Percentiles rank a stretch among this genome's conserved stretches.
phyloP scores from a whole-genome alignment of 2,888 invertebrate genomes.

The Seira musarum region DNA sequence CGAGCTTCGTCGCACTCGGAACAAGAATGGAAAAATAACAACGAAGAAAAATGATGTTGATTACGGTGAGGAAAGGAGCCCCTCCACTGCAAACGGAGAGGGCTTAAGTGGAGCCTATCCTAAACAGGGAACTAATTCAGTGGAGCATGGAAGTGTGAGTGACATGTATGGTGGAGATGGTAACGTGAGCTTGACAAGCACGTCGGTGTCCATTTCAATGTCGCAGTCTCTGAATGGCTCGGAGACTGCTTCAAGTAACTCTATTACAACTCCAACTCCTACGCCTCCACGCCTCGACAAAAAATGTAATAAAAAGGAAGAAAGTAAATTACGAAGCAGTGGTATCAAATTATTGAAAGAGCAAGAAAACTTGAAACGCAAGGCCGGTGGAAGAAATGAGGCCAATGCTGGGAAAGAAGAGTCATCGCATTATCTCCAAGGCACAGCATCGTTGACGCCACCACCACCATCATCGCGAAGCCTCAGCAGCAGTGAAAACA shows the following conservation, averaged over 20 bases:
- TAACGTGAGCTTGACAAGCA: constrained; percentile 54
- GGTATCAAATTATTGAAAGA: constrained; percentile 66
- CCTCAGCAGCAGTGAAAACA: constrained; percentile 39
- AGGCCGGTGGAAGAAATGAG: constrained; percentile 42
- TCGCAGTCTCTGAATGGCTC: constrained; percentile 61
- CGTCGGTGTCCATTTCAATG: constrained; percentile 59
- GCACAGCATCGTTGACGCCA: constrained; percentile 10
- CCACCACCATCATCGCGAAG: constrained; percentile 14
- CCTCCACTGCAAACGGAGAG: constrained; percentile 9
- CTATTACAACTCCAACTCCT: constrained; percentile 34
- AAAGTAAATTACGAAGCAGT: constrained; percentile 22
- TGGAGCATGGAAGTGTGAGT: constrained; percentile 50
- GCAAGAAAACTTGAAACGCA: constrained; percentile 64
- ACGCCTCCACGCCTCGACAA: constrained; percentile 33
- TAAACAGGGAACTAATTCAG: constrained; percentile 37
- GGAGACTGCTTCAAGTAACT: constrained; percentile 42
- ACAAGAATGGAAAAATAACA: constrained; percentile 28
- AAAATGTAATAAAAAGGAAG: not conserved
- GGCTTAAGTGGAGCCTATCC: constrained; percentile 29
- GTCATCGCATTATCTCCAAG: constrained; percentile 2
- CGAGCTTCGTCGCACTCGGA: constrained; percentile 38
- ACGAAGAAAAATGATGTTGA: constrained; percentile 34
- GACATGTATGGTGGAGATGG: constrained; percentile 52
- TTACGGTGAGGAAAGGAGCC: constrained; percentile 21
- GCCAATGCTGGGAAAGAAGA: constrained; percentile 21